Evolutionary conservation across 2,113 vertebrate genomes (phyloP).

Genomic region (Corythaeola cristata): DNA sequence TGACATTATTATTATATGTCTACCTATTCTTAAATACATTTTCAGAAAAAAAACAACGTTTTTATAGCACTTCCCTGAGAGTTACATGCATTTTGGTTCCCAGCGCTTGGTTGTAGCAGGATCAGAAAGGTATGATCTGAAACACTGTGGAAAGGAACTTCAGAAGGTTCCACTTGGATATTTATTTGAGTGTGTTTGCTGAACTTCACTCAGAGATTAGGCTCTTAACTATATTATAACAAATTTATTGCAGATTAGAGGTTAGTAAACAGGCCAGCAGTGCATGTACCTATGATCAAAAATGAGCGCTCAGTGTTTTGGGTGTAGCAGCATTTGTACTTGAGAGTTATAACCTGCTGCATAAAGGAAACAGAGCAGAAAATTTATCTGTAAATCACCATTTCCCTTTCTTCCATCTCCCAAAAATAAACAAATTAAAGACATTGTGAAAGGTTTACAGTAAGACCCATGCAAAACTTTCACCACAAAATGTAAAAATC

Average conservation of each 20-base stretch:
- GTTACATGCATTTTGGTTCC: background rate
- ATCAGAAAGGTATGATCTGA: background rate
- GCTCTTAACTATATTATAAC: background rate
- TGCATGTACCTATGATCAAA: background rate
- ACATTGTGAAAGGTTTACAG: conserved; percentile 35
- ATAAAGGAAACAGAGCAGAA: conserved; percentile 36
- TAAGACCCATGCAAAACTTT: conserved; percentile 57
- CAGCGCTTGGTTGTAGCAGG: accelerated
- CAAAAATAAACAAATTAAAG: conserved; percentile 45
- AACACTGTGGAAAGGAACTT: background rate
- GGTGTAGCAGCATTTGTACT: background rate
- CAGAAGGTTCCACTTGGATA: background rate
- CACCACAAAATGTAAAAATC: conserved; percentile 59
- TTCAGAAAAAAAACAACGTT: background rate
- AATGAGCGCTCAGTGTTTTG: background rate
- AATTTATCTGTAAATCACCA: background rate
- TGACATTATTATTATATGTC: background rate
- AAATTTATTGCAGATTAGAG: background rate
- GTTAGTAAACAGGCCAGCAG: background rate
- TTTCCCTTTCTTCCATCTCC: conserved; percentile 40
- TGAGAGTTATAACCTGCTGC: background rate
- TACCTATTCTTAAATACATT: background rate
- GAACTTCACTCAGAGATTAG: background rate
- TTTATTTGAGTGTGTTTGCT: background rate
- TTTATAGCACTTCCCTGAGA: background rate